Conservation (phyloP, 2,888 invertebrate species). For the Luperina testacea region DNA sequence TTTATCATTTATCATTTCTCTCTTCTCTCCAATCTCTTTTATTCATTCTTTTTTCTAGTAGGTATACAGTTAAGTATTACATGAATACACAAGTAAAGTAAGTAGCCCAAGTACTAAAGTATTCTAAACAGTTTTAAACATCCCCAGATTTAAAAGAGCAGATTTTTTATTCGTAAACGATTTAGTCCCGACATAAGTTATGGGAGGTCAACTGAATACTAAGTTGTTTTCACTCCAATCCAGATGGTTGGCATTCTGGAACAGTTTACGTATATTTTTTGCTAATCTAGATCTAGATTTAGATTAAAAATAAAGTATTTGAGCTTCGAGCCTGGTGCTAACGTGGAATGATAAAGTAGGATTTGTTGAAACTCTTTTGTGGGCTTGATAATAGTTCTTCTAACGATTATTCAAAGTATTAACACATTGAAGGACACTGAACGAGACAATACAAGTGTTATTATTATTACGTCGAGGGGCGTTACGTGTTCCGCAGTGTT, state of each 20-base stretch:
- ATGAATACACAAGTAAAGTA: background rate
- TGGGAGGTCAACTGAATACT: constrained; percentile 34
- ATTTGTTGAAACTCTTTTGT: background rate
- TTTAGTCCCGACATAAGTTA: constrained; percentile 39
- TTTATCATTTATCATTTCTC: background rate
- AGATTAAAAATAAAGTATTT: constrained; percentile 30
- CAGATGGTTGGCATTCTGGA: constrained; percentile 30
- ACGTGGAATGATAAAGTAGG: background rate
- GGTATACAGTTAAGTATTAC: background rate
- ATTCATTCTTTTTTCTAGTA: background rate
- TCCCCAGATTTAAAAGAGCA: constrained; percentile 28
- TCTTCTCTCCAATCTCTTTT: background rate
- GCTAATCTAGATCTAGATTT: constrained; percentile 39
- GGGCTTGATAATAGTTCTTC: background rate
- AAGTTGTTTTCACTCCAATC: constrained; percentile 39
- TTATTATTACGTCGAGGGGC: too few species aligned
- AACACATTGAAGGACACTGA: too few species aligned
- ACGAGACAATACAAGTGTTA: too few species aligned
- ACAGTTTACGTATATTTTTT: constrained; percentile 28
- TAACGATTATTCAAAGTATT: background rate
- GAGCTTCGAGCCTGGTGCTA: background rate
- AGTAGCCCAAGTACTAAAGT: background rate
- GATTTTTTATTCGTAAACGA: constrained; percentile 55
- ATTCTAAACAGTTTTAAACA: constrained; percentile 23
- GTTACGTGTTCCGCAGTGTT: too few species aligned